Evolutionary conservation across 2,888 invertebrate genomes (phyloP), one percentile per base, ranked within the genome.

Genomic region (Linyphia triangularis): DNA sequence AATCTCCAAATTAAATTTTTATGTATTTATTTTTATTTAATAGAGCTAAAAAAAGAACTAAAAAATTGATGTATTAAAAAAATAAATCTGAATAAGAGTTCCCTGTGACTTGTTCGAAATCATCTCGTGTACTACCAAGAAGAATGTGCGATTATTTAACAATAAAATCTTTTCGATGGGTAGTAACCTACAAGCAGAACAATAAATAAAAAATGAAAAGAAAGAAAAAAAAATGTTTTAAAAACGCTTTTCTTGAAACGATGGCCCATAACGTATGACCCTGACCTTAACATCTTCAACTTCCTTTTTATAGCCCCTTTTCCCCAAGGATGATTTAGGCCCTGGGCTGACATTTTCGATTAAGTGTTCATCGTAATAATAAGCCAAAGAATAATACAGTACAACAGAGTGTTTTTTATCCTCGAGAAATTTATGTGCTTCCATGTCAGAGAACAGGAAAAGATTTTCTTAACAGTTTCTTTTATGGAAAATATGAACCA

Each of bases 281-380:
- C 69, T 67, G 81, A 81, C 81, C 81, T 57, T 69, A 22, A 33
- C 51, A 67, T 63, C 33, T 65, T 63, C 33, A n/a, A 69, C 69
- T 51, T 79, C 67, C 79, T 81, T 69, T 70, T 81, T 81, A 70
- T n/a, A 70, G 69, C 81, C 81, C 69, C 81, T 69, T 40, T 16
- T 43, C 57, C 81, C 81, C 26, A n/a, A n/a, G 24, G 33, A 81
- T 61, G 81, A 69, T 57, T 81, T 81, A 57, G 28, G 51, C 30
- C 13, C 77, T 28, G 57, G 30, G 24, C 37, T 26, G 28, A 51
- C 43, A 30, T 67, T 69, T 67, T 69, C 51, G 43, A 79, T 79
- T 16, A 51, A 69, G 67, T 79, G 79, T 43, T 57, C 61, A 51
- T 30, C 33, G 67, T 19, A 28, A 67, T n/a, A 75, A 61, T 51